Conservation (phyloP, 2,888 invertebrate genomes). For the Xanthia togata region DNA sequence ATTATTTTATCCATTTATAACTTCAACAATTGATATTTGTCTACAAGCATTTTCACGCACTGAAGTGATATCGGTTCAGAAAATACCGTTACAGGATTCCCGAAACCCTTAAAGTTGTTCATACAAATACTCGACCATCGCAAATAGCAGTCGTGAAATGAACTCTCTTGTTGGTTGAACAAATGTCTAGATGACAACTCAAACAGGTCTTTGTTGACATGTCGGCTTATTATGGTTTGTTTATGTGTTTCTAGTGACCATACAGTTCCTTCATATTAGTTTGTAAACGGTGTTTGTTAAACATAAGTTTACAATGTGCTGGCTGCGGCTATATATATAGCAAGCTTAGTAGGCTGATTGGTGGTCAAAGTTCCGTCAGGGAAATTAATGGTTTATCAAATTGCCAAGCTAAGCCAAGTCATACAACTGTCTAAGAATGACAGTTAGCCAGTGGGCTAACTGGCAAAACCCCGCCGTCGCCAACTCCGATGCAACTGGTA, state of each 20-base stretch:
- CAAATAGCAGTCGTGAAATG: conserved; percentile 52
- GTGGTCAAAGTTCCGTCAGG: background rate
- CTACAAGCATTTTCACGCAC: background rate
- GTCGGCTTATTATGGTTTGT: conserved; percentile 33
- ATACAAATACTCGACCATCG: conserved; percentile 53
- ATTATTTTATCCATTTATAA: background rate
- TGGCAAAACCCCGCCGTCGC: too few species aligned
- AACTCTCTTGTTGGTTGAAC: conserved; percentile 46
- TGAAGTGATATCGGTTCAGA: background rate
- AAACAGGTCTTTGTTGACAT: conserved; percentile 47
- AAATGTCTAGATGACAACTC: conserved; percentile 49
- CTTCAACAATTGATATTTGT: background rate
- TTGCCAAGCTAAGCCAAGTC: too few species aligned
- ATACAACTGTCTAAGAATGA: too few species aligned
- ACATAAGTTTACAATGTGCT: too few species aligned
- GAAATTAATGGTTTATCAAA: background rate
- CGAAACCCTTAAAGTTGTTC: conserved; percentile 29
- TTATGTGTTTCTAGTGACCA: conserved; percentile 4
- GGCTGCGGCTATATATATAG: too few species aligned
- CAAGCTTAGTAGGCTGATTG: background rate
- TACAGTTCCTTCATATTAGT: background rate
- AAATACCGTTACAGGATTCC: conserved; percentile 15
- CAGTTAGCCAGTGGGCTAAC: too few species aligned
- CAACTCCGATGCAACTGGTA: too few species aligned
- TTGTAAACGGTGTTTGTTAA: background rate